These are phyloP conservation scores for Sciaenops ocellatus DNA, from an alignment of 2,797 vertebrate genomes.

Conservation along the genomic window DNA sequence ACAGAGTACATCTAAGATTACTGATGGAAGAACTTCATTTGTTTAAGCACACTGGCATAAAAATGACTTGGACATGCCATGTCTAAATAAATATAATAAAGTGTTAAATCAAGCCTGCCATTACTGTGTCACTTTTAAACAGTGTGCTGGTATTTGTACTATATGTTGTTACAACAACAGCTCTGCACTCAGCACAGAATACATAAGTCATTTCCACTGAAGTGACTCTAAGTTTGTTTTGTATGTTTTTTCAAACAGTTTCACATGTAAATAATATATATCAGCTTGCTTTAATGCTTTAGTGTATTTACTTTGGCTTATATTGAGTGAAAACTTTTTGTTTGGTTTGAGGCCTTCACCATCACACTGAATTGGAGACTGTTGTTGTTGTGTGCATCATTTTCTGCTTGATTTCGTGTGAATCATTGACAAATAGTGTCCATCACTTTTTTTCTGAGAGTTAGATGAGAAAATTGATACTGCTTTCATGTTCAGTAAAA, in stretches of 20 bases:
- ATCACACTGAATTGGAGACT: not conserved
- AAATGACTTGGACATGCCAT: not conserved
- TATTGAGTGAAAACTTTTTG: not conserved
- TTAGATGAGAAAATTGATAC: not conserved
- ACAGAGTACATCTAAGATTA: constrained; percentile 7
- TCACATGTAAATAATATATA: not conserved
- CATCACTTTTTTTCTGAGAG: not conserved
- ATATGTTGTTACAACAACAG: constrained; percentile 17
- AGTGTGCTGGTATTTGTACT: constrained; percentile 23
- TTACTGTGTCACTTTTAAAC: constrained; percentile 3
- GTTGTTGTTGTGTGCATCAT: not conserved
- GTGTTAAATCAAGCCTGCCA: not conserved
- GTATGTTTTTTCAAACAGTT: not conserved
- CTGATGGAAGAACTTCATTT: not conserved
- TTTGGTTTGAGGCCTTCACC: not conserved
- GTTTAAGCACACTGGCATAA: not conserved
- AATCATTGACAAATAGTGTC: not conserved
- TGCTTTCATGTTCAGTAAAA: not conserved
- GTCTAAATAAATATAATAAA: not conserved
- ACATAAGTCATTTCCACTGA: not conserved
- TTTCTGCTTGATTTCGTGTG: not conserved
- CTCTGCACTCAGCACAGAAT: constrained; percentile 17
- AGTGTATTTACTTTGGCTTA: not conserved
- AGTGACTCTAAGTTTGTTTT: not conserved
- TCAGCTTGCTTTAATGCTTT: not conserved